Evolutionary conservation across 2,113 vertebrate genomes (phyloP).

Genomic region (Cyprinodon brontotheroides): DNA sequence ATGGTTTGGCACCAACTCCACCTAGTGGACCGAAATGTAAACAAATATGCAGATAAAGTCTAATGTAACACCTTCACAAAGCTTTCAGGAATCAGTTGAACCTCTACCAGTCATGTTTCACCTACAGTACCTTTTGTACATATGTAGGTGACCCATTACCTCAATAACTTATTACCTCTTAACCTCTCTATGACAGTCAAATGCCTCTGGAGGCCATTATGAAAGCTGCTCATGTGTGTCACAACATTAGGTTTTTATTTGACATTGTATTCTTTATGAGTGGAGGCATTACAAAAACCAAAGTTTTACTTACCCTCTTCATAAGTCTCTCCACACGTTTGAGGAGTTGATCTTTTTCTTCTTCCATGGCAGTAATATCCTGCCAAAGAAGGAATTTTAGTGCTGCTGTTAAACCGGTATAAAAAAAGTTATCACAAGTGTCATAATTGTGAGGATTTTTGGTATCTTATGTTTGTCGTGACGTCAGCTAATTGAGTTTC

Average conservation of each 20-base stretch:
- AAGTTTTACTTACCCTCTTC: conserved; percentile 86
- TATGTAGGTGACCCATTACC: conserved; percentile 14
- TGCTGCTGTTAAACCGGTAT: neutral
- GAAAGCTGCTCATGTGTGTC: conserved; percentile 68
- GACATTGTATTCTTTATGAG: conserved; percentile 66
- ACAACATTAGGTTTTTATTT: conserved; percentile 85
- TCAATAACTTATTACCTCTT: conserved; percentile 58
- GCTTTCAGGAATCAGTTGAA: conserved; percentile 38
- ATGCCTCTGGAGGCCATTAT: conserved; percentile 74
- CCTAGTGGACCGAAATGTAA: conserved; percentile 82
- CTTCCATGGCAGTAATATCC: conserved; percentile 97
- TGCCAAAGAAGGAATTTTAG: conserved; percentile 56
- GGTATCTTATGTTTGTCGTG: too few relatives aligned
- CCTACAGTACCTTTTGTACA: conserved; percentile 9
- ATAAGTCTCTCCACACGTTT: conserved; percentile 95
- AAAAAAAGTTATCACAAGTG: too few relatives aligned
- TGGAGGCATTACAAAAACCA: conserved; percentile 64
- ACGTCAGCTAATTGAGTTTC: too few relatives aligned
- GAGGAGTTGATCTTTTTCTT: conserved; percentile 94
- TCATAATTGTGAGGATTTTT: too few relatives aligned
- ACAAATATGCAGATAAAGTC: neutral
- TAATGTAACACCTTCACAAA: neutral
- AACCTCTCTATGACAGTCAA: conserved; percentile 65
- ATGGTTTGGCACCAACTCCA: conserved; percentile 97
- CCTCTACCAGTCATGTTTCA: conserved; percentile 52